Base-by-base conservation (phyloP, 2,113 vertebrate genomes). In the Xiphias gladius region DNA sequence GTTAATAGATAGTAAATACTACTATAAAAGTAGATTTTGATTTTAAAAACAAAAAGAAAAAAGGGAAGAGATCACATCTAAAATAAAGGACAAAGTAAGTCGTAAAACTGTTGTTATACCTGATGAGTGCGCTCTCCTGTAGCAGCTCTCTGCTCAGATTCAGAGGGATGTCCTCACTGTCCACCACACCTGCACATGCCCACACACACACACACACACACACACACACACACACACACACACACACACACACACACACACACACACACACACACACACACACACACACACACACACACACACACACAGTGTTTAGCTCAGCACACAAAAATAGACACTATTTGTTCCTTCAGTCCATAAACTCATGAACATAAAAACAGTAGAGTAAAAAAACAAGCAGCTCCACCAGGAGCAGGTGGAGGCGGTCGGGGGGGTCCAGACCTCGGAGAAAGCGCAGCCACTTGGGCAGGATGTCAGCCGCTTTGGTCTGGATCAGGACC, bases 61-160 rank as follows among this genome's bases (percentile, higher is more conserved):
- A 17, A 4, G 16, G 13, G 43, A 46, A 46, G 43, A 16, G 43
- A 46, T 1, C 17, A 50, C 1, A 39, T 26, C 13, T 20, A 41
- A 26, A 72, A 28, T 22, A 19, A 39, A 55, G 28, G 28, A 11
- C 12, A 69, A 20, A 30, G 43, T 7, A 20, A 63, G 28, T 3
- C 66, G 41, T 55, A 7, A 35, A 4, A 26, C 22, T 61, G 9
- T 37, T 7, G 39, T 41, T 88, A 89, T 86, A 99, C 98, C 97
- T 96, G 94, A 99, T 97, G 64, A 99, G 96, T 17, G 92, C 88
- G 7, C 97, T 99, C 92, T 99, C 97, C 94, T 99, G 98, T 43
- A 99, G 95, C 57, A 99, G 95, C 93, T 99, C 98, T 87, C 98
- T 95, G 94, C 98, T 99, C 90, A 99, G 96, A 88, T 99, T 99